Evolutionary conservation across 2,888 invertebrate species (phyloP).

Genomic region (Catocala fraxini): DNA sequence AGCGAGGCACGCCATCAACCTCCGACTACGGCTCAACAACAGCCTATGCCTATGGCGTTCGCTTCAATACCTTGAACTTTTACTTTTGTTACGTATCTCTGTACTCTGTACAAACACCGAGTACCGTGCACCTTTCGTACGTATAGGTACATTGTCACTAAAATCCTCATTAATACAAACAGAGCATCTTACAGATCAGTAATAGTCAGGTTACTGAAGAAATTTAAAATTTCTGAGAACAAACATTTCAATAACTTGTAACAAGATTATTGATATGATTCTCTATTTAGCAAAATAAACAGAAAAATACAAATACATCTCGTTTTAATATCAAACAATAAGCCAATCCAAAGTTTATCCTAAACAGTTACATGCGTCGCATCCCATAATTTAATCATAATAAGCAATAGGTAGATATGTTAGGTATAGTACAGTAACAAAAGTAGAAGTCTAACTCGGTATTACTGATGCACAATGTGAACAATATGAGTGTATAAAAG

Average conservation of each 20-base stretch:
- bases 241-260: slow-evolving; percentile 9
- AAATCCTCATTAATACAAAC: slow-evolving; percentile 18
- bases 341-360: slow-evolving; percentile 1
- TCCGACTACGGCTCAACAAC: slow-evolving; percentile 11
- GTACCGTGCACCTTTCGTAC: slow-evolving; percentile 7
- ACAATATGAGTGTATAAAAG: slow-evolving; percentile 36
- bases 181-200: slow-evolving; percentile 12
- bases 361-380: slow-evolving; percentile 11
- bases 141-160: slow-evolving; percentile 20
- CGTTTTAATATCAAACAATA: background rate
- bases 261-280: slow-evolving; percentile 17
- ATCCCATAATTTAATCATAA: slow-evolving; percentile 7
- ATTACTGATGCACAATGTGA: slow-evolving; percentile 52
- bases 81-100: slow-evolving; percentile 38
- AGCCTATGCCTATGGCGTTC: slow-evolving; percentile 28
- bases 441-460: slow-evolving; percentile 60
- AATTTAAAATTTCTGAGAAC: no score
- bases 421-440: slow-evolving; percentile 26
- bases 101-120: slow-evolving; percentile 7
- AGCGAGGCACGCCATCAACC: slow-evolving; percentile 40
- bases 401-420: slow-evolving; percentile 7
- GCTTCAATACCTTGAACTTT: slow-evolving; percentile 54
- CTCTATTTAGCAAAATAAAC: slow-evolving; percentile 18
- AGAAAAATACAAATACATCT: slow-evolving; percentile 12
- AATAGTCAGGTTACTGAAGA: background rate